Percentiles rank a stretch among this genome's conserved stretches.
Evolutionary conservation across 2,797 vertebrate species (phyloP).

Genomic region (Microctenopoma steveboyesi): DNA sequence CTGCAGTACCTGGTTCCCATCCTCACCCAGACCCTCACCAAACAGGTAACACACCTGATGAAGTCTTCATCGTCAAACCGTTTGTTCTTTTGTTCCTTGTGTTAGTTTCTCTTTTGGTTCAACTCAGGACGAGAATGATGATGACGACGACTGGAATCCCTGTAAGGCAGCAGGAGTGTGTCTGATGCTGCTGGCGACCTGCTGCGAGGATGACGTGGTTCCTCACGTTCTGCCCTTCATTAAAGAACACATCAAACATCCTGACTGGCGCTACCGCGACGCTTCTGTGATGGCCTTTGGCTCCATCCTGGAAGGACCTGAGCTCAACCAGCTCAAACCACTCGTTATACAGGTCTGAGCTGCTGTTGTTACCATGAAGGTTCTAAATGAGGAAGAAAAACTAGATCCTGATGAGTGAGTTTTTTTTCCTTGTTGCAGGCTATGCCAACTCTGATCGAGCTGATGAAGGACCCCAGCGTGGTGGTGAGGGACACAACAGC

Average conservation of each 20-base stretch:
- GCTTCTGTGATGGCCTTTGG: constrained; percentile 98
- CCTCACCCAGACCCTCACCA: constrained; percentile 95
- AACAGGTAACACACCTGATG: constrained; percentile 85
- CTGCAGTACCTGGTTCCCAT: constrained; percentile 98
- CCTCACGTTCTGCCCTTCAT: constrained; percentile 98
- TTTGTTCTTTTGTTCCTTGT: neutral
- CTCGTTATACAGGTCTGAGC: constrained; percentile 84
- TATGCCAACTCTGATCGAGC: constrained; percentile 95
- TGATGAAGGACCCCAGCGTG: constrained; percentile 98
- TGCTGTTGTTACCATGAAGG: neutral
- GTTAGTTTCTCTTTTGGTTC: neutral
- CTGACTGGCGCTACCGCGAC: constrained; percentile 94
- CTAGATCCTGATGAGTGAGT: neutral
- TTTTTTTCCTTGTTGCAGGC: constrained; percentile 77
- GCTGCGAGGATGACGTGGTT: constrained; percentile 97
- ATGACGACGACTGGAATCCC: constrained; percentile 98
- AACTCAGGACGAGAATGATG: constrained; percentile 94
- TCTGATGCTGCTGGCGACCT: constrained; percentile 96
- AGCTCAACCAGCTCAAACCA: constrained; percentile 95
- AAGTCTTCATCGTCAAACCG: too few relatives aligned
- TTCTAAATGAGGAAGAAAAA: neutral
- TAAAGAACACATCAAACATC: constrained; percentile 96
- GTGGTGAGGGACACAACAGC: constrained; percentile 97
- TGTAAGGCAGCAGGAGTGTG: constrained; percentile 97
- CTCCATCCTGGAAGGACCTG: constrained; percentile 96